Conservation (phyloP, 2,888 invertebrate genomes). For the Drosophila ezoana region DNA sequence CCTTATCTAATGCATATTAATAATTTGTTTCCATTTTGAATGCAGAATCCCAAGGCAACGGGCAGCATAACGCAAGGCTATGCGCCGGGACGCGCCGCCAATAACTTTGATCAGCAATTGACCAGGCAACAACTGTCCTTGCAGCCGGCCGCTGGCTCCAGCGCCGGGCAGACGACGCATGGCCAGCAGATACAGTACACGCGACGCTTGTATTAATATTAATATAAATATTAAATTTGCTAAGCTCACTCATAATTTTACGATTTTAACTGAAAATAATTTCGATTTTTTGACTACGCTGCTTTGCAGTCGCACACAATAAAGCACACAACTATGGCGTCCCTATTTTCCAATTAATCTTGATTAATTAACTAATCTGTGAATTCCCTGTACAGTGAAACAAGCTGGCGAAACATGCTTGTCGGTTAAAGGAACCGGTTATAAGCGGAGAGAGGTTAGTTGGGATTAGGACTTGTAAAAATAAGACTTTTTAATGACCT, state of each 20-base stretch:
- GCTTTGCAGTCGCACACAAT: conserved; percentile 56
- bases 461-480: not conserved
- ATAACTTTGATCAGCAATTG: conserved; percentile 77
- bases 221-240: conserved; percentile 20
- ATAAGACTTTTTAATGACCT: not conserved
- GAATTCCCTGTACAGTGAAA: not conserved
- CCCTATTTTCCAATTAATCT: conserved; percentile 68
- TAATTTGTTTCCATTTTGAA: not conserved
- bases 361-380: not conserved
- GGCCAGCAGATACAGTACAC: conserved; percentile 80
- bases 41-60: conserved; percentile 90
- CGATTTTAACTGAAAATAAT: conserved; percentile 56
- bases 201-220: conserved; percentile 77
- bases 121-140: conserved; percentile 80
- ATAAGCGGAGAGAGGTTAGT: not conserved
- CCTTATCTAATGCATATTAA: not conserved
- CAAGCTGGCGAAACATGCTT: conserved; percentile 1
- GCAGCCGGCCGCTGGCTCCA: conserved; percentile 63
- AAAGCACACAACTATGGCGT: conserved; percentile 77
- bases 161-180: conserved; percentile 70
- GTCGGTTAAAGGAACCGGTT: conserved; percentile 29
- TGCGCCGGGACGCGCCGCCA: conserved; percentile 88
- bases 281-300: conserved; percentile 52
- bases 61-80: conserved; percentile 94
- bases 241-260: conserved; percentile 64